Percentiles rank a stretch among this genome's conserved stretches.
Conservation (phyloP, 2,888 invertebrate species). For the Zaprionus lineosus region DNA sequence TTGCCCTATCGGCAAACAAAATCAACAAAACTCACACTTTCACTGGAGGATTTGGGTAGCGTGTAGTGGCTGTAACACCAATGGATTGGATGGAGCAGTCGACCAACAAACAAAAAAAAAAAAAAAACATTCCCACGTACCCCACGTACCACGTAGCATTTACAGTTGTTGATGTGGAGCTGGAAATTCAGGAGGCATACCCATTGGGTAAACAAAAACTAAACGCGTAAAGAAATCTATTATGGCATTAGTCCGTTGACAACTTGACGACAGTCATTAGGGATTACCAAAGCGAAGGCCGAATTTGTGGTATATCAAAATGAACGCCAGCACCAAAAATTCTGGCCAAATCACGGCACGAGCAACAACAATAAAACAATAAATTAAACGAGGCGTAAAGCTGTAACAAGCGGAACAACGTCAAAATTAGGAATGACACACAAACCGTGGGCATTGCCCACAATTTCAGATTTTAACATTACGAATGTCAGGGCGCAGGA, state of each 20-base stretch:
- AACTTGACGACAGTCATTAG: constrained; percentile 76
- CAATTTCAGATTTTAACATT: no score
- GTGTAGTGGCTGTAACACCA: not conserved
- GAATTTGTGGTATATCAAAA: constrained; percentile 39
- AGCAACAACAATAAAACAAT: constrained; percentile 32
- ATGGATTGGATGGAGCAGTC: not conserved
- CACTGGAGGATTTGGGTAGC: constrained; percentile 1
- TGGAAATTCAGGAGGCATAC: not conserved
- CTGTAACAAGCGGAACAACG: no score
- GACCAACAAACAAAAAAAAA: no score
- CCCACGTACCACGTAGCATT: not conserved
- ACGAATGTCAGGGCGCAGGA: no score
- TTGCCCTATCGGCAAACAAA: constrained; percentile 56
- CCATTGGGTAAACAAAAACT: constrained; percentile 45
- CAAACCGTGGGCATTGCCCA: no score
- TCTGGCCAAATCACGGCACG: constrained; percentile 31
- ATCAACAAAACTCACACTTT: constrained; percentile 49
- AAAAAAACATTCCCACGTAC: constrained; percentile 32
- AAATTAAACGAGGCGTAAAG: no score
- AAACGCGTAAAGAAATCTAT: constrained; percentile 69
- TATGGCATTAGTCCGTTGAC: constrained; percentile 73
- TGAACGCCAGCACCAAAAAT: constrained; percentile 31
- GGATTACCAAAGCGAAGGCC: constrained; percentile 38
- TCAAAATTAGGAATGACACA: no score
- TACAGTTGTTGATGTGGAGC: not conserved